Percentiles rank a stretch among this genome's conserved stretches.
phyloP scores from a whole-genome alignment of 2,113 vertebrate species.

The Dipodomys spectabilis region DNA sequence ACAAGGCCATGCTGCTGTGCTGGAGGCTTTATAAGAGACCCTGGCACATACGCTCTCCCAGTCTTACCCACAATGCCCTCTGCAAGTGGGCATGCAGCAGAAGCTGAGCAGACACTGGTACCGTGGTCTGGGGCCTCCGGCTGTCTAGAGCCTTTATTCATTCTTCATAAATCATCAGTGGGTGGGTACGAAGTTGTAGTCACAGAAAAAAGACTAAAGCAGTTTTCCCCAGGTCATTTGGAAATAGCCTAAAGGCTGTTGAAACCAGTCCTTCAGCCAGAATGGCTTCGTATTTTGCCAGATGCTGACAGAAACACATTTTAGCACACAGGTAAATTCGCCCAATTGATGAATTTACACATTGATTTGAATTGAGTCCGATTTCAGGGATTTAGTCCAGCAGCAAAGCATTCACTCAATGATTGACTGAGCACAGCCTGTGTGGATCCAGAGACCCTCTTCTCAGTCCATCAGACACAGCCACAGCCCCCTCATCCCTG shows the following conservation, averaged over 20 bases:
- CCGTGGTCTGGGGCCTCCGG: not conserved
- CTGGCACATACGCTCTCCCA: rapidly evolving
- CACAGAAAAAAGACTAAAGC: not conserved
- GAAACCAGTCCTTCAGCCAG: not conserved
- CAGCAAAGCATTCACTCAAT: not conserved
- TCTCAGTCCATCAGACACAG: no score
- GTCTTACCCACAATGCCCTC: not conserved
- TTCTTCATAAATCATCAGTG: not conserved
- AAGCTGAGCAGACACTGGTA: not conserved
- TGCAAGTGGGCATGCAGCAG: not conserved
- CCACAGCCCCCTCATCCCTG: rapidly evolving
- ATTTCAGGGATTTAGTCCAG: not conserved
- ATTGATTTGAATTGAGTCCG: conserved; percentile 12
- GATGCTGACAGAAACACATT: not conserved
- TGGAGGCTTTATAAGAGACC: rapidly evolving
- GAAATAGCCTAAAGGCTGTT: not conserved
- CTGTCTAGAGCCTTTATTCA: not conserved
- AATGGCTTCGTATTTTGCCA: not conserved
- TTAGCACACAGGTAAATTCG: not conserved
- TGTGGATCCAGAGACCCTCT: not conserved
- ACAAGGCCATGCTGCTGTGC: rapidly evolving
- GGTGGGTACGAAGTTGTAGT: not conserved
- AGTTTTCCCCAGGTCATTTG: not conserved
- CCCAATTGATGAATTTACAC: not conserved
- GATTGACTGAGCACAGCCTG: not conserved